Base-by-base conservation (phyloP, 2,797 vertebrate species). In the Aphelocoma californica region DNA sequence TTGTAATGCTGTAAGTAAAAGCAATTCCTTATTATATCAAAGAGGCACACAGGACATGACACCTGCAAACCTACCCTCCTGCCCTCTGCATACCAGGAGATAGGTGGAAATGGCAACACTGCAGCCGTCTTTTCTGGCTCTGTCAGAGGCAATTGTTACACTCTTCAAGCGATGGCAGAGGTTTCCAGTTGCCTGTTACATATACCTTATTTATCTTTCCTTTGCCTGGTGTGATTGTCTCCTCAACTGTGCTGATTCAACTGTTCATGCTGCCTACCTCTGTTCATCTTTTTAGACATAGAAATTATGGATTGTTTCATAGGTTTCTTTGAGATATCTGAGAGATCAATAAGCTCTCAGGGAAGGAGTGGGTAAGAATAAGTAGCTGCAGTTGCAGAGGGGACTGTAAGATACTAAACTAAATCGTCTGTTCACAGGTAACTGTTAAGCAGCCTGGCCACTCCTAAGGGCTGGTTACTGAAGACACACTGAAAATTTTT, bases 11-110 rank as follows among this genome's bases (percentile, higher is more conserved):
- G 0, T n/a, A 78, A 67, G 31, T 71, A 71, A 50, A 92, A 50
- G 4, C 14, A 53, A 10, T 38, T 71, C 14, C 66, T 74, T 71
- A 16, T 57, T 66, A 45, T n/a, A 38, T 38, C 0, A 0, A 67
- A 51, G 18, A 67, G 34, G 20, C 34, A 28, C 31, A 28, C 12
- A 28, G 23, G 26, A 54, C 8, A 1, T 38, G 40, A 34, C 4
- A 5, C 31, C 26, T 48, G 9, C 28, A n/a, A 16, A 18, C 14
- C 29, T 44, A 12, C 25, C 0, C 5, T 71, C 5, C 14, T 1
- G 5, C 11, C 3, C 15, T 5, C n/a, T 71, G 19, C 28, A 16
- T 25, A 18, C 40, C 1, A 2, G 36, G 32, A 54, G 15, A 60
- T 28, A 36, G 0, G 4, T 48, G 48, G 50, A 61, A 73, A 40